Conservation (phyloP, 2,888 invertebrate species). For the Silvanus unidentatus region DNA sequence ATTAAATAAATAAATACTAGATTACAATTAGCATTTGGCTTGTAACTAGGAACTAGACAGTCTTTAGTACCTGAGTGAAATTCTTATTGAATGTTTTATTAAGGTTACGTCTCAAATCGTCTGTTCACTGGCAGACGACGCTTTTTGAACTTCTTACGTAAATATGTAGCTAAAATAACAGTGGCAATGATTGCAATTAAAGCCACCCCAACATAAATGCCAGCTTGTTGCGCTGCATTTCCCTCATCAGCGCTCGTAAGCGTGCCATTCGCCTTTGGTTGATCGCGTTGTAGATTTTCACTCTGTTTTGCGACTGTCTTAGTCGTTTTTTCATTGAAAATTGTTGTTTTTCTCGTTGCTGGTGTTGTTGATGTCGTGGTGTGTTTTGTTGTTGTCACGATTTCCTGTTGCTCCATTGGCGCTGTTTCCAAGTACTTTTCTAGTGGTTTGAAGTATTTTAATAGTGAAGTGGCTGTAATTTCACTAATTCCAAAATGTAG, state of each 20-base stretch:
- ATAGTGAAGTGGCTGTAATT: slow-evolving; percentile 49
- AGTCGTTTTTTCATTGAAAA: too few relatives aligned
- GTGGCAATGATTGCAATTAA: background rate
- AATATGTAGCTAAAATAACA: background rate
- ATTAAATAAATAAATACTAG: too few relatives aligned
- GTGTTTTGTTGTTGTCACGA: slow-evolving; percentile 15
- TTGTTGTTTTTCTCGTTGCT: background rate
- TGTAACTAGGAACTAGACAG: too few relatives aligned
- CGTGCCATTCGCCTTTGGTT: background rate
- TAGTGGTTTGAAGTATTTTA: slow-evolving; percentile 53
- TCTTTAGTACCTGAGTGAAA: too few relatives aligned
- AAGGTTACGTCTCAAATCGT: background rate
- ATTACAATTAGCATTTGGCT: too few relatives aligned
- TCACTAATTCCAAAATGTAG: slow-evolving; percentile 49
- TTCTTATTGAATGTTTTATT: too few relatives aligned
- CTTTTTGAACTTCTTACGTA: background rate
- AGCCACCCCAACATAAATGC: background rate
- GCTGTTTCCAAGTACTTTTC: slow-evolving; percentile 53
- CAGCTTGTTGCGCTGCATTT: background rate
- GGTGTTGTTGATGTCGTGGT: background rate
- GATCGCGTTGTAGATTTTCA: background rate
- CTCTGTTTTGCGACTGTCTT: too few relatives aligned
- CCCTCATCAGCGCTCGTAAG: background rate
- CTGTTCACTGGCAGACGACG: background rate
- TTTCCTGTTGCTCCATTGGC: slow-evolving; percentile 24